These are phyloP conservation scores for Regulus satrapa DNA, from an alignment of 2,113 vertebrate species.

Conservation along the genomic window DNA sequence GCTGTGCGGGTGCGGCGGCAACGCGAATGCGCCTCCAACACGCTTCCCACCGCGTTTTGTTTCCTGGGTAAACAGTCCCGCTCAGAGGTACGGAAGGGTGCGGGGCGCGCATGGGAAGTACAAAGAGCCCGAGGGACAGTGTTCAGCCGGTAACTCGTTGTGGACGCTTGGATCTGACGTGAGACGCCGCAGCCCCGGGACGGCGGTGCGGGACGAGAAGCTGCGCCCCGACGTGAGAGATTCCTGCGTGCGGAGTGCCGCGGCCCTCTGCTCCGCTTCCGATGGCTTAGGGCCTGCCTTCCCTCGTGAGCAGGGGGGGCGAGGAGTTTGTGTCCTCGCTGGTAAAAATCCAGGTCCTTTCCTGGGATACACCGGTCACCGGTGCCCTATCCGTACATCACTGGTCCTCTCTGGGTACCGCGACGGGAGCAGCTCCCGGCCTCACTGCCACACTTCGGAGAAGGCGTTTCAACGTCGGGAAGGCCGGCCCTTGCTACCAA, in stretches of 20 bases:
- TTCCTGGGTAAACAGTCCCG: not conserved
- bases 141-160: not conserved
- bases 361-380: not conserved
- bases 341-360: not conserved
- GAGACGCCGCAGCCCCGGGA: not conserved
- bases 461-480: not conserved
- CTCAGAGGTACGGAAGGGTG: not conserved
- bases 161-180: not conserved
- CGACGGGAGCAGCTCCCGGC: not conserved
- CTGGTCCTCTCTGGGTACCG: too few species aligned
- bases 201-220: not conserved
- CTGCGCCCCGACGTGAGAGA: not conserved
- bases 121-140: fast-evolving
- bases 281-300: not conserved
- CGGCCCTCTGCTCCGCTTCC: not conserved
- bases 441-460: not conserved
- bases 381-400: not conserved
- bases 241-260: fast-evolving
- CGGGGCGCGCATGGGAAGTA: not conserved
- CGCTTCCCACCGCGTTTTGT: not conserved
- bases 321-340: not conserved
- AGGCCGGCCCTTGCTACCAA: not conserved
- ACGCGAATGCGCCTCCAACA: too few species aligned
- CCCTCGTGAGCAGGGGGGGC: fast-evolving
- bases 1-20: not conserved